phyloP scores from a whole-genome alignment of 2,797 vertebrate species.

The Manis javanica region DNA sequence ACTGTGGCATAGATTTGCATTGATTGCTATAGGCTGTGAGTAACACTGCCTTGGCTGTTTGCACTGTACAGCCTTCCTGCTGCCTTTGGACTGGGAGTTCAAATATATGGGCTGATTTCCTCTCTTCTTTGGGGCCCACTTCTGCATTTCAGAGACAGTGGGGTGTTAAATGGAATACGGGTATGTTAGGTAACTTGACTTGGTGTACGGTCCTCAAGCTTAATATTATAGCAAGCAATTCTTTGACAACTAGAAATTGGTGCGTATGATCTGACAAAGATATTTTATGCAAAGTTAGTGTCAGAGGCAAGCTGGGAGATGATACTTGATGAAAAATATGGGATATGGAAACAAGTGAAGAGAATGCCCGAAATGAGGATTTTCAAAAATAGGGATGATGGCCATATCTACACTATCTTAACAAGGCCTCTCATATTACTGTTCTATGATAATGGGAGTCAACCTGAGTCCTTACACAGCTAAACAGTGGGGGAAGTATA shows the following conservation, averaged over 20 bases:
- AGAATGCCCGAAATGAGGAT: neutral
- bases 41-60: slow-evolving; percentile 15
- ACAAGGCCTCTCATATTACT: neutral
- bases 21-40: slow-evolving; percentile 74
- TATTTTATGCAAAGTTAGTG: neutral
- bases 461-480: neutral
- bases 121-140: neutral
- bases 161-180: neutral
- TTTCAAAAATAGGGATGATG: neutral
- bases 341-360: neutral
- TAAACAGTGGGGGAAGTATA: neutral
- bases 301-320: neutral
- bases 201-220: neutral
- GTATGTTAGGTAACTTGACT: neutral
- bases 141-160: neutral
- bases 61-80: neutral
- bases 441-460: neutral
- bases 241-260: neutral
- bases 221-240: neutral
- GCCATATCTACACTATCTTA: neutral
- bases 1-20: slow-evolving; percentile 81
- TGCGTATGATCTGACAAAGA: neutral
- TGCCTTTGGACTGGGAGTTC: slow-evolving; percentile 51
- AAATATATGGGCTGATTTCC: neutral
- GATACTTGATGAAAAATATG: neutral